Conservation (phyloP, 1,140 invertebrate species). For the Asobara japonica region DNA sequence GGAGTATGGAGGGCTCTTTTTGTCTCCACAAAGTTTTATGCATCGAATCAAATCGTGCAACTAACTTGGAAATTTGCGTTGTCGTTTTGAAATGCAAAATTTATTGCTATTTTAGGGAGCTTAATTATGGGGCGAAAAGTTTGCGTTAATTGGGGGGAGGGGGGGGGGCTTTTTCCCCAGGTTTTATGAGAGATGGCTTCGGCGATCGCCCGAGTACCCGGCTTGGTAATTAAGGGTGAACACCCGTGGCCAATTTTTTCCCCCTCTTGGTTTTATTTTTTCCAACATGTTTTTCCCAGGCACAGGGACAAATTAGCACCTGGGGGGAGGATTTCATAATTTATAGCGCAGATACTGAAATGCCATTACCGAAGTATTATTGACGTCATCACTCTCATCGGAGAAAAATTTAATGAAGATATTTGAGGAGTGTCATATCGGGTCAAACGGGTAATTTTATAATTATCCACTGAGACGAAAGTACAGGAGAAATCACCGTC, state of each 20-base stretch:
- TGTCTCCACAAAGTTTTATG: constrained; percentile 20
- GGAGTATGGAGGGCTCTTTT: constrained; percentile 13
- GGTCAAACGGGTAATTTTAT: too few species aligned
- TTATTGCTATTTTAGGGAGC: background rate
- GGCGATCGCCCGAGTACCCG: background rate
- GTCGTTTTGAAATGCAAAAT: background rate
- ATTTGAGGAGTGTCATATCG: too few species aligned
- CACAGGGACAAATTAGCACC: background rate
- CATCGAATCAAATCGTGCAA: constrained; percentile 8
- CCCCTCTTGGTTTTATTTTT: background rate
- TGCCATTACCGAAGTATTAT: too few species aligned
- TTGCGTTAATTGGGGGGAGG: background rate
- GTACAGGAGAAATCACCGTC: too few species aligned
- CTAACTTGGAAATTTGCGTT: background rate
- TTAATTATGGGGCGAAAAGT: background rate
- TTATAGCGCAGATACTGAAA: background rate
- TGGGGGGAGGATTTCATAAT: constrained; percentile 4
- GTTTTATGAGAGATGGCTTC: background rate
- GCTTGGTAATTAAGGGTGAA: background rate
- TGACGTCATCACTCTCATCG: too few species aligned
- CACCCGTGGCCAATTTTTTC: constrained; percentile 6
- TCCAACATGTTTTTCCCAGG: background rate
- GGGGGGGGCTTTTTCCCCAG: background rate
- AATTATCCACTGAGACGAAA: too few species aligned
- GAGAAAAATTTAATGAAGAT: too few species aligned